Conservation (phyloP, 1,140 invertebrate genomes). For the Brachionus plicatilis region DNA sequence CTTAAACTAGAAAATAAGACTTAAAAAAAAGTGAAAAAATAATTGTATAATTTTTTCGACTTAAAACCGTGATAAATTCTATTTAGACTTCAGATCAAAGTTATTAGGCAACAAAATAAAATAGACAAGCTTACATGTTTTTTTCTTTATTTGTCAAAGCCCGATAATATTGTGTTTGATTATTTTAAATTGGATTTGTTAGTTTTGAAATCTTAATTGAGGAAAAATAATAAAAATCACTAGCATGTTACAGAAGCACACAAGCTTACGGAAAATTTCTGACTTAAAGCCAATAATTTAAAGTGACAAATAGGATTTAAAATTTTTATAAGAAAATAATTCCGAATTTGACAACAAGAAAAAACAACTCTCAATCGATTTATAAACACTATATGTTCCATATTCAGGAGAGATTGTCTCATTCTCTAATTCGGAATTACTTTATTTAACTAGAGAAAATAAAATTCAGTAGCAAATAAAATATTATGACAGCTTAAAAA, state of each 20-base stretch:
- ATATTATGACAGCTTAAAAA: neutral
- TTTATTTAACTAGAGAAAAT: neutral
- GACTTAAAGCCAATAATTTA: neutral
- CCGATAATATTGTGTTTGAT: neutral
- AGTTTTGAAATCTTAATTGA: slow-evolving; percentile 2
- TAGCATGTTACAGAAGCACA: neutral
- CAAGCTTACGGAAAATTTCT: neutral
- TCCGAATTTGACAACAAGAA: neutral
- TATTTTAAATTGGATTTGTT: neutral
- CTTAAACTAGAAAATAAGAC: too few species aligned
- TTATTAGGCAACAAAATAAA: neutral
- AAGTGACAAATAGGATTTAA: neutral
- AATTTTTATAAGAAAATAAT: neutral
- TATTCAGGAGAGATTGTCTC: neutral
- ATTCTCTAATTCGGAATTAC: neutral
- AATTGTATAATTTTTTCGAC: too few species aligned
- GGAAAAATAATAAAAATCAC: neutral
- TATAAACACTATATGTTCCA: neutral
- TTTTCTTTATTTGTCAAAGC: neutral
- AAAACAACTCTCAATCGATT: neutral
- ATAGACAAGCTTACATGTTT: neutral
- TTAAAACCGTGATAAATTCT: too few species aligned
- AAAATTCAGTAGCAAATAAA: neutral
- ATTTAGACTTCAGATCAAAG: neutral
- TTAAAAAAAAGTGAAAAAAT: neutral